Evolutionary conservation across 2,113 vertebrate genomes (phyloP).

Genomic region (Isichthys henryi): DNA sequence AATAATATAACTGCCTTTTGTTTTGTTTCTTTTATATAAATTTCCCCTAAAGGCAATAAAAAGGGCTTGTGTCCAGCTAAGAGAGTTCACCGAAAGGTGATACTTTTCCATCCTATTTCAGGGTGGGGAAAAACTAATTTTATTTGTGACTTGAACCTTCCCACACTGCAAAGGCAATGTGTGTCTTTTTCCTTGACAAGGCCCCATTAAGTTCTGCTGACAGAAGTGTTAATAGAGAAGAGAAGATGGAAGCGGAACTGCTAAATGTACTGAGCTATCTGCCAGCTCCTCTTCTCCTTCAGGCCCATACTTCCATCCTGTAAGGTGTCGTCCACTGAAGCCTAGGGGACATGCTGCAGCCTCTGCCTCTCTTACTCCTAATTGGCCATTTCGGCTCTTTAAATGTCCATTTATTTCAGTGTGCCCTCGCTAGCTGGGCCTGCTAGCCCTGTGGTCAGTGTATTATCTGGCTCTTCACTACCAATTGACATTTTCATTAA

Average conservation of each 20-base stretch:
- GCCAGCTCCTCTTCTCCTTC: background rate
- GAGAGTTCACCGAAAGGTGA: background rate
- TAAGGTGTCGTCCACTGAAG: background rate
- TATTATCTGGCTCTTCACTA: conserved; percentile 48
- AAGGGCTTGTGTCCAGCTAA: background rate
- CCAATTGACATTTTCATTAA: conserved; percentile 45
- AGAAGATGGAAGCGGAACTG: conserved; percentile 17
- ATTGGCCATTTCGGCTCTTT: conserved; percentile 47
- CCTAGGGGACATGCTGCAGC: conserved; percentile 13
- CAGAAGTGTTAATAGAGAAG: conserved; percentile 30
- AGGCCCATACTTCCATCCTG: background rate
- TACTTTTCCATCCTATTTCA: background rate
- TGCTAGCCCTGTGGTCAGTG: conserved; percentile 34
- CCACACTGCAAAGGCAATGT: background rate
- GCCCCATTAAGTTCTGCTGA: conserved; percentile 31
- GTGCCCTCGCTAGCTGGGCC: conserved; percentile 34
- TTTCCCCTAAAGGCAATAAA: background rate
- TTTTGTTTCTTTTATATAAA: background rate
- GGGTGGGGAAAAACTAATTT: background rate
- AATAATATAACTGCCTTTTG: background rate
- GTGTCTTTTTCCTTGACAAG: conserved; percentile 15
- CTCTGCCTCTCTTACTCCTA: conserved; percentile 36
- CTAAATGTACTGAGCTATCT: conserved; percentile 21
- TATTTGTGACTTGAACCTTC: background rate
- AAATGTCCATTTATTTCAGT: conserved; percentile 51